Evolutionary conservation across 2,797 vertebrate genomes (phyloP), one percentile per base, ranked within the genome.

Genomic region (Tragopan temminckii): DNA sequence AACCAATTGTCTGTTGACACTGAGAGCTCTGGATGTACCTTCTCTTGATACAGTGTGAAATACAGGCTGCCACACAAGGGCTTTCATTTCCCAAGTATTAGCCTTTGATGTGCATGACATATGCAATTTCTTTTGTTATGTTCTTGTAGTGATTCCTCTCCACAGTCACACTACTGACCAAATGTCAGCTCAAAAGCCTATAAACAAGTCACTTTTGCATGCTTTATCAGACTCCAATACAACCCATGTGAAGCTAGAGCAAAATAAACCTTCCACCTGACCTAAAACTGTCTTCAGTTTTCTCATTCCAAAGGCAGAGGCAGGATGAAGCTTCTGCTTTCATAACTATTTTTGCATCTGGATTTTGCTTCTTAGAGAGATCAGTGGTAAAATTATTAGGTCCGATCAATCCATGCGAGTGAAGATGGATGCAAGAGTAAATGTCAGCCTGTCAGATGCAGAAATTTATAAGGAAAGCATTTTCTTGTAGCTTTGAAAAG

Each of bases 341-440:
- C 36, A 6, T 83, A 81, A 82, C 52, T 23, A 6, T 1, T 63
- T 94, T 84, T 85, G 23, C 59, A 83, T 90, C 53, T 93, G 72
- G 66, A 55, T 86, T 71, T 86, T 13, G 2, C 50, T 36, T 93
- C 3, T 5, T 85, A 91, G 58, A 66, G 77, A 91, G 80, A 82
- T 93, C 79, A 90, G 79, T 74, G 58, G 24, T 89, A 59, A 96
- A 92, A 94, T 83, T 4, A 83, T 91, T 92, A 93, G 53, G 85
- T 86, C 52, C 57, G 43, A 40, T 46, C 52, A 84, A 27, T 86
- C 77, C 46, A 27, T 31, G 53, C 68, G 77, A 91, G 58, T 72
- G 40, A 83, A 87, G 76, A 58, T 12, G 85, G 82, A 57, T 93
- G 38, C 59, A 85, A 67, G 57, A 83, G 66, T 90, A 83, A 94